phyloP scores from a whole-genome alignment of 1,140 invertebrate genomes.

The Drosophila bocqueti region DNA sequence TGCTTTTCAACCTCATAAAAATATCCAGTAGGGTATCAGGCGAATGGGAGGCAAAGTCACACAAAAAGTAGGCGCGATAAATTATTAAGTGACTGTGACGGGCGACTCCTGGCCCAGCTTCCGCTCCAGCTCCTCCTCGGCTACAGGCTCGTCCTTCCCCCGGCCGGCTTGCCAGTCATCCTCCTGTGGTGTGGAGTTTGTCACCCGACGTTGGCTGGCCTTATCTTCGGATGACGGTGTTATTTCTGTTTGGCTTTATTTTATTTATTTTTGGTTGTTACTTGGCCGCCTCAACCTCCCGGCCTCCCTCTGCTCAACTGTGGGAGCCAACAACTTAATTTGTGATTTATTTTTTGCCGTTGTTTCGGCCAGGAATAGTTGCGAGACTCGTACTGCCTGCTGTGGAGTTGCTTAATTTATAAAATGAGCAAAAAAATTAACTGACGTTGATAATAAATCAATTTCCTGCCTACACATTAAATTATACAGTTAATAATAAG shows the following conservation, averaged over 20 bases:
- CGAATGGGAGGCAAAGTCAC: neutral
- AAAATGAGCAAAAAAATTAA: slow-evolving; percentile 72
- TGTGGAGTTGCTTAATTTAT: slow-evolving; percentile 71
- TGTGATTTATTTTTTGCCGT: slow-evolving; percentile 64
- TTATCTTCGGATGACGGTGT: slow-evolving; percentile 69
- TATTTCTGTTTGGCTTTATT: slow-evolving; percentile 47
- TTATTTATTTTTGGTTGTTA: slow-evolving; percentile 50
- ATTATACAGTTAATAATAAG: slow-evolving; percentile 83
- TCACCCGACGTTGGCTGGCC: slow-evolving; percentile 52
- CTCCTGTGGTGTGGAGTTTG: slow-evolving; percentile 59
- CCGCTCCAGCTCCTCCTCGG: slow-evolving; percentile 15
- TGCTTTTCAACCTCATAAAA: neutral
- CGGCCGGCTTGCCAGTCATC: slow-evolving; percentile 30
- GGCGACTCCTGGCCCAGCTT: slow-evolving; percentile 27
- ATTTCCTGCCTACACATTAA: slow-evolving; percentile 82
- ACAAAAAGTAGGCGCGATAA: slow-evolving; percentile 69
- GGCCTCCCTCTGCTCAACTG: slow-evolving; percentile 55
- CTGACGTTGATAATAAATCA: slow-evolving; percentile 81
- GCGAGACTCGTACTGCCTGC: slow-evolving; percentile 58
- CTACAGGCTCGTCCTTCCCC: neutral
- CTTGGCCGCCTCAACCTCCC: slow-evolving; percentile 17
- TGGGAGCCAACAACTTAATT: slow-evolving; percentile 82
- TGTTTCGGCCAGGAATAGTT: slow-evolving; percentile 38
- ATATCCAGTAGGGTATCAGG: slow-evolving; percentile 6
- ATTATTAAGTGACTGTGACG: slow-evolving; percentile 69